A percentile compares a stretch with the other conserved stretches of the same genome.
Conservation (phyloP, 1,140 invertebrate species). For the Propsilocerus akamusi region DNA sequence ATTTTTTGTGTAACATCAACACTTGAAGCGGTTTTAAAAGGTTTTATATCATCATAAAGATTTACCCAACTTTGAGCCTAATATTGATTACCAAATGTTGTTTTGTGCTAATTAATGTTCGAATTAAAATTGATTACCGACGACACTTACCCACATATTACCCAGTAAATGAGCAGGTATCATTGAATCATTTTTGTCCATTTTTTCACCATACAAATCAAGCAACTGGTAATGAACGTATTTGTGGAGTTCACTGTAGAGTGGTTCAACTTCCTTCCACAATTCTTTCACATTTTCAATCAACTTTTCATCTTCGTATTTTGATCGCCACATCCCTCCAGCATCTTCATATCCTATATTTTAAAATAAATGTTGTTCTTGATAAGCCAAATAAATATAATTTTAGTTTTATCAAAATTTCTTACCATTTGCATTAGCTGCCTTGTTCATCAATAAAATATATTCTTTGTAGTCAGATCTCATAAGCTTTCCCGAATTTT, state of each 20-base stretch:
- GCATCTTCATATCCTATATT: constrained; percentile 21
- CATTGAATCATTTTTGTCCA: constrained; percentile 18
- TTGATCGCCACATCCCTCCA: constrained; percentile 27
- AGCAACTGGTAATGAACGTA: constrained; percentile 36
- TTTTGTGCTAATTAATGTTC: constrained; percentile 44
- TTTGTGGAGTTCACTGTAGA: constrained; percentile 41
- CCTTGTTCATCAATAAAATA: constrained; percentile 57
- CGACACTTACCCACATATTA: constrained; percentile 62
- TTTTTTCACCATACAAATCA: constrained; percentile 24
- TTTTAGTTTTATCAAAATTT: constrained; percentile 9
- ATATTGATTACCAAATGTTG: constrained; percentile 35
- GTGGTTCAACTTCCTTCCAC: constrained; percentile 31
- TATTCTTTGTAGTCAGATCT: constrained; percentile 46
- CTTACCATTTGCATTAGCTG: constrained; percentile 59
- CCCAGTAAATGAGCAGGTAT: constrained; percentile 25
- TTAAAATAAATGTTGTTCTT: not conserved
- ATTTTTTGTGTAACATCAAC: constrained; percentile 8
- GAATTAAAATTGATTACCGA: constrained; percentile 48
- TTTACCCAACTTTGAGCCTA: not conserved
- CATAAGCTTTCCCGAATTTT: constrained; percentile 48
- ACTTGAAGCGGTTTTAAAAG: not conserved
- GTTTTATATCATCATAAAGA: not conserved
- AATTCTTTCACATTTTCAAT: constrained; percentile 25
- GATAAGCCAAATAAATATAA: not conserved
- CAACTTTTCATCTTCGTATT: constrained; percentile 34